A percentile compares a stretch with the other conserved stretches of the same genome.
These are phyloP conservation scores for Eulemur rubriventer DNA, from an alignment of 2,797 vertebrate genomes.

Conservation along the genomic window DNA sequence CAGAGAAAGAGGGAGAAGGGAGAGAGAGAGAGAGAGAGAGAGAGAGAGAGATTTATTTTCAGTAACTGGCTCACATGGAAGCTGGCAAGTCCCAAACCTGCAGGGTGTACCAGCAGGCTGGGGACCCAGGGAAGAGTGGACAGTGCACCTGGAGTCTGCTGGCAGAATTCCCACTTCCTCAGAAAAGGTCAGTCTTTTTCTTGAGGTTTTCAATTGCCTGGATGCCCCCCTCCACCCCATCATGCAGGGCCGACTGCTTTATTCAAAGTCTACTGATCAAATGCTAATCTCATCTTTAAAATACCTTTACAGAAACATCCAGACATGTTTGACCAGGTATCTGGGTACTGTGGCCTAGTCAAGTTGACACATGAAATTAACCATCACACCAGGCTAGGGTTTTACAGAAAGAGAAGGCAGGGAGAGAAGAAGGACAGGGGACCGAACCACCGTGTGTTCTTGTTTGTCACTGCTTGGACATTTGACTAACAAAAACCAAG, in stretches of 20 bases:
- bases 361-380: neutral
- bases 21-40: no score
- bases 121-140: neutral
- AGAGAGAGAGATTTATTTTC: neutral
- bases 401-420: neutral
- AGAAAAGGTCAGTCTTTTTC: neutral
- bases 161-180: neutral
- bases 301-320: neutral
- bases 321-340: neutral
- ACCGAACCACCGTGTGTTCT: neutral
- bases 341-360: neutral
- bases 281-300: neutral
- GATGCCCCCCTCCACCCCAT: neutral
- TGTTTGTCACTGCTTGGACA: neutral
- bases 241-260: neutral
- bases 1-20: no score
- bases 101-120: neutral
- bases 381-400: neutral
- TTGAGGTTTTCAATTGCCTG: neutral
- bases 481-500: neutral
- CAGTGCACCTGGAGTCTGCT: neutral
- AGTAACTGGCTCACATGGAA: neutral
- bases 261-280: neutral
- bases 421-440: neutral
- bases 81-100: neutral